phyloP scores from a whole-genome alignment of 2,888 invertebrate species.

The Torymus aiolomorphi region DNA sequence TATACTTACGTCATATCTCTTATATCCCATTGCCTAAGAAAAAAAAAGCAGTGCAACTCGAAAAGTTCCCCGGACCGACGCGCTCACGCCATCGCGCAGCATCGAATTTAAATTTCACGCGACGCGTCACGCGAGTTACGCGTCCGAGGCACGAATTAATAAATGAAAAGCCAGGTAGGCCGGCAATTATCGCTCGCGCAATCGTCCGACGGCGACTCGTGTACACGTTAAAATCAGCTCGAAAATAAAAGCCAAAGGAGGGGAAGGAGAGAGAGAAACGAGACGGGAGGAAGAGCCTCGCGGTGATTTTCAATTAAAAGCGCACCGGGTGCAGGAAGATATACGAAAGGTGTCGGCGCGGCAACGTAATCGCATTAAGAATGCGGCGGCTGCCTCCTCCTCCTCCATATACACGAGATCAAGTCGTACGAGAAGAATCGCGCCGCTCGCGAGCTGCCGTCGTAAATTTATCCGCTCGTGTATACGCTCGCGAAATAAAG shows the following conservation, averaged over 20 bases:
- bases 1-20: conserved; percentile 4
- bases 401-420: conserved; percentile 67
- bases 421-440: conserved; percentile 65
- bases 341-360: conserved; percentile 58
- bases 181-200: conserved; percentile 41
- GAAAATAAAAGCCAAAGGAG: no score
- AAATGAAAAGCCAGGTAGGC: conserved; percentile 26
- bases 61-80: no score
- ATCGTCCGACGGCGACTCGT: conserved; percentile 8
- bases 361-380: conserved; percentile 62
- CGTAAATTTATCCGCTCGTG: conserved; percentile 57
- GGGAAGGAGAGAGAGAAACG: no score
- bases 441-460: conserved; percentile 52
- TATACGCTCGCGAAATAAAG: conserved; percentile 48
- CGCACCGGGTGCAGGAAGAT: conserved; percentile 44
- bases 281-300: conserved; percentile 40
- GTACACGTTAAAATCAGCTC: no score
- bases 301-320: conserved; percentile 52
- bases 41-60: no score
- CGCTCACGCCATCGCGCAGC: neutral
- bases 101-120: conserved; percentile 33
- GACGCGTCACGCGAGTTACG: conserved; percentile 25
- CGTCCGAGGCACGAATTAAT: conserved; percentile 35
- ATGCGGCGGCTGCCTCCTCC: conserved; percentile 11
- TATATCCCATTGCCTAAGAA: no score